These are phyloP conservation scores for Cherax quadricarinatus DNA, from an alignment of 1,140 invertebrate species.

Conservation along the genomic window DNA sequence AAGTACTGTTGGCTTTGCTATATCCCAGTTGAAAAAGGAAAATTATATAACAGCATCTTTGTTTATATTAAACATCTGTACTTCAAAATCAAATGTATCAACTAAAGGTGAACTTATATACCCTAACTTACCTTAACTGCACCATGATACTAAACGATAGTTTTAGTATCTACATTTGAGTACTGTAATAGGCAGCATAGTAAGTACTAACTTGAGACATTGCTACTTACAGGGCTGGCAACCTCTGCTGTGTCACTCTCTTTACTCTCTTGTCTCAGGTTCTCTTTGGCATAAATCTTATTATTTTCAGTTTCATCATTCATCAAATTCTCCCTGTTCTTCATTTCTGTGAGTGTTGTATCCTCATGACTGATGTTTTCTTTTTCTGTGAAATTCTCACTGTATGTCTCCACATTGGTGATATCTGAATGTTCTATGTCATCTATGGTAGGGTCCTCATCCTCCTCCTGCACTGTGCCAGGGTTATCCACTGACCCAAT, in stretches of 20 bases:
- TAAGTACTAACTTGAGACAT: background rate
- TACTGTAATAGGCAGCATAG: background rate
- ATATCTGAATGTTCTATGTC: conserved; percentile 39
- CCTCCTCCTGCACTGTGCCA: conserved; percentile 71
- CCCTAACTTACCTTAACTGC: background rate
- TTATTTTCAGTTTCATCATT: conserved; percentile 15
- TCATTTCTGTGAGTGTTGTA: background rate
- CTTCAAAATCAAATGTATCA: too few relatives aligned
- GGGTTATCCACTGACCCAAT: conserved; percentile 73
- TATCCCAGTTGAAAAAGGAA: too few relatives aligned
- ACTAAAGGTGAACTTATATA: background rate
- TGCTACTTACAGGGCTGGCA: conserved; percentile 51
- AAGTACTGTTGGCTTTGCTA: too few relatives aligned
- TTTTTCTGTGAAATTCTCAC: conserved; percentile 5
- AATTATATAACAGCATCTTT: too few relatives aligned
- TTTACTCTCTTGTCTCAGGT: conserved; percentile 52
- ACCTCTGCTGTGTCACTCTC: conserved; percentile 59
- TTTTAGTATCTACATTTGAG: background rate
- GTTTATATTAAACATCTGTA: too few relatives aligned
- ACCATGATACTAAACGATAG: background rate
- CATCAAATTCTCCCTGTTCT: conserved; percentile 25
- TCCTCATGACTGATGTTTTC: background rate
- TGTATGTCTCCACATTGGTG: background rate
- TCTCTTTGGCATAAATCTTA: conserved; percentile 35
- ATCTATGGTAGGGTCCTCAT: conserved; percentile 73